Percentiles rank a stretch among this genome's conserved stretches.
These are phyloP conservation scores for Aspiorhynchus laticeps DNA, from an alignment of 2,113 vertebrate species.

Conservation along the genomic window DNA sequence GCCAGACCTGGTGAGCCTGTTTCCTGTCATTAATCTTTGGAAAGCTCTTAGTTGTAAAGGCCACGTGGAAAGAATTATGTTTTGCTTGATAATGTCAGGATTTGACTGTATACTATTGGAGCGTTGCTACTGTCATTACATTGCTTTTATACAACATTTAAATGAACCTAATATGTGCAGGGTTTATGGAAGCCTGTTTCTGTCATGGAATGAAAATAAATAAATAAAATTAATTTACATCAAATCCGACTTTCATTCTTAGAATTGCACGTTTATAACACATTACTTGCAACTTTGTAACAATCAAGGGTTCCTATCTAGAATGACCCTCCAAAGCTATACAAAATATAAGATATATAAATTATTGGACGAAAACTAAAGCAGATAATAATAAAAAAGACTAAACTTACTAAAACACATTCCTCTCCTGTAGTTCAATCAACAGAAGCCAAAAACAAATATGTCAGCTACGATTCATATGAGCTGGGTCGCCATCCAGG, in stretches of 20 bases:
- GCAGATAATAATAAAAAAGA: background rate
- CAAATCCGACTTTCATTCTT: too few relatives aligned
- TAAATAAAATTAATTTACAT: background rate
- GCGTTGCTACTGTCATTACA: background rate
- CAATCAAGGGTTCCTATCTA: too few relatives aligned
- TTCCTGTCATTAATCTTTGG: background rate
- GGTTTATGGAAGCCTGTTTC: background rate
- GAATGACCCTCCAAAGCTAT: too few relatives aligned
- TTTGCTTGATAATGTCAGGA: background rate
- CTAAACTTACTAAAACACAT: background rate
- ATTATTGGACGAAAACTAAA: background rate
- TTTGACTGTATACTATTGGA: background rate
- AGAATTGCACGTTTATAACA: too few relatives aligned
- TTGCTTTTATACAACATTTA: background rate
- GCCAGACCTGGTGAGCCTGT: conserved; percentile 56
- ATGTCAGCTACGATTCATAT: conserved; percentile 66
- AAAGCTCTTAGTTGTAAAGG: background rate
- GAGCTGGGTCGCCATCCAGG: conserved; percentile 60
- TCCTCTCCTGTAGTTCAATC: conserved; percentile 47
- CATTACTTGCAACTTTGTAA: too few relatives aligned
- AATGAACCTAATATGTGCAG: background rate
- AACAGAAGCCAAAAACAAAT: conserved; percentile 60
- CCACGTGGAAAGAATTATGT: background rate
- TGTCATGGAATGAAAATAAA: background rate
- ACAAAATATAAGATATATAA: background rate